Conservation (phyloP, 2,113 vertebrate species). For the Delphinapterus leucas region DNA sequence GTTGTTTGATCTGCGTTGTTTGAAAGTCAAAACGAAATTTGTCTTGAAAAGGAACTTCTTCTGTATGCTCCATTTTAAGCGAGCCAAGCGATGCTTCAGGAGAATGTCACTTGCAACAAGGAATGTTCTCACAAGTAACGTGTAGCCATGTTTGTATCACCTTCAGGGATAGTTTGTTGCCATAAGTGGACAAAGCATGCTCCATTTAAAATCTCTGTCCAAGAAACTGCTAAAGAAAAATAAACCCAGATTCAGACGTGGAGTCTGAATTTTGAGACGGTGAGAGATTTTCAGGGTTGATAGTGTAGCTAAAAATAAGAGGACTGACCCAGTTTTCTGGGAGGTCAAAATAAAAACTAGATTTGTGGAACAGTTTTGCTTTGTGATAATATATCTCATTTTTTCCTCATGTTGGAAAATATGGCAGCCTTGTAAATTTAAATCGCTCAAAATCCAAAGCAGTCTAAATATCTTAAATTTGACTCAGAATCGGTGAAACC, state of each 20-base stretch:
- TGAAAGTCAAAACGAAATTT: conserved; percentile 50
- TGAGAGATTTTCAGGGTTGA: neutral
- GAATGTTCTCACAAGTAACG: neutral
- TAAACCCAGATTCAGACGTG: neutral
- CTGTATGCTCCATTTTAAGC: neutral
- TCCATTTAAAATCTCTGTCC: neutral
- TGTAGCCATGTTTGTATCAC: neutral
- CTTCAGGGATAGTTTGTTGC: neutral
- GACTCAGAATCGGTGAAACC: neutral
- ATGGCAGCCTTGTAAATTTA: neutral
- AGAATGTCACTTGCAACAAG: neutral
- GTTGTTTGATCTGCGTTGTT: conserved; percentile 37
- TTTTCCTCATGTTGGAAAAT: neutral
- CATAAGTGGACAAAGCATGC: neutral
- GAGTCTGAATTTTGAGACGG: neutral
- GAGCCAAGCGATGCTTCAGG: neutral
- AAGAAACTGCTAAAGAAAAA: conserved; percentile 6
- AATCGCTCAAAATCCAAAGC: neutral
- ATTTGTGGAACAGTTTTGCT: conserved; percentile 3
- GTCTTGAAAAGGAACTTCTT: neutral
- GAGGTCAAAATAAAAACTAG: conserved; percentile 17
- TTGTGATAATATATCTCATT: neutral
- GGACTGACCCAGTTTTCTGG: neutral
- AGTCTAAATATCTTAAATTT: neutral
- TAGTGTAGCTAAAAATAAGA: conserved; percentile 24